Evolutionary conservation across 1,140 invertebrate genomes (phyloP), one percentile per base, ranked within the genome.

Genomic region (Ceratitis capitata): DNA sequence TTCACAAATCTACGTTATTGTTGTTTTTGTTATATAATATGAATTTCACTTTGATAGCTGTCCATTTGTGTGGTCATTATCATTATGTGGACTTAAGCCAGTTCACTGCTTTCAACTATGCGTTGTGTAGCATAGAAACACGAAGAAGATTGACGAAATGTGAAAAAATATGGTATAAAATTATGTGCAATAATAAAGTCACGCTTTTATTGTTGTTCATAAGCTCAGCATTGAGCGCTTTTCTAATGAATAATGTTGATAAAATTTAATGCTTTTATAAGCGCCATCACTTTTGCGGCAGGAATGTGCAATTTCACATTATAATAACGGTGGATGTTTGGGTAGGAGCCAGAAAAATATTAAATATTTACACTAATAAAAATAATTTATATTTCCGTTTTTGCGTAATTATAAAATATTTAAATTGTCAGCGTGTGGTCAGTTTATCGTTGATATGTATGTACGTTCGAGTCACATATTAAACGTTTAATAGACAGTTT

Each of bases 231-330:
- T 19, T 78, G 16, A 78, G 39, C n/a, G 39, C 69, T 78, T 6
- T 78, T 78, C n/a, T 45, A 69, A 78, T 78, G 39, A 78, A 45
- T 42, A 78, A 78, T 78, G 69, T 47, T 78, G 39, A 78, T 78
- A 78, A 78, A 45, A 23, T 78, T 78, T 78, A 78, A 47, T 78
- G 69, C 69, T 47, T 78, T 78, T 78, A 78, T 45, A 78, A 78
- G 69, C 69, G 39, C n/a, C 32, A 1, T 39, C 39, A 78, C n/a
- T 78, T 78, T 45, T 78, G 69, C 45, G 69, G 19, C 9, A 23
- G 10, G 42, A 45, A 78, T 78, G 39, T 23, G n/a, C 23, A 78
- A 78, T 78, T 26, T 26, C 12, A 23, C 45, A 45, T 39, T 32
- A 74, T 29, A 19, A 45, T 23, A 78, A 78, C 39, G 12, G 14